phyloP scores from a whole-genome alignment of 1,140 invertebrate genomes.

The Hydropsyche tenuis region DNA sequence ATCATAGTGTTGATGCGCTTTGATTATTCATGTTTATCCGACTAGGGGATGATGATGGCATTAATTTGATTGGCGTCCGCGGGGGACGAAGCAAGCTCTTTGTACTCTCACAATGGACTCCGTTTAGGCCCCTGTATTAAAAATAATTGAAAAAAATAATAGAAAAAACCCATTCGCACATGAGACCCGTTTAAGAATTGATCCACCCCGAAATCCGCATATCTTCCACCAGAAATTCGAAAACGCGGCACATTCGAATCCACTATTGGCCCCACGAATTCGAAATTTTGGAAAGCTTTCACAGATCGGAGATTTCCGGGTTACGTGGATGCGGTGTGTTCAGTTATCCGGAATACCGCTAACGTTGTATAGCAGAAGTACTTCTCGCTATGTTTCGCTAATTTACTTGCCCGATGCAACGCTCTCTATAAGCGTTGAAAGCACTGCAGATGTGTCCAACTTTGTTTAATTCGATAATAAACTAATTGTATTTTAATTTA shows the following conservation, averaged over 20 bases:
- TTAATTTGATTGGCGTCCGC: constrained; percentile 42
- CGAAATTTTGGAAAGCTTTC: constrained; percentile 8
- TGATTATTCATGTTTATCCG: constrained; percentile 41
- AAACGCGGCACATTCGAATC: no score
- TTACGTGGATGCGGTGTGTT: constrained; percentile 9
- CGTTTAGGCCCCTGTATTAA: constrained; percentile 34
- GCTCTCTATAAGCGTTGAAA: background rate
- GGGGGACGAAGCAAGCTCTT: constrained; percentile 4
- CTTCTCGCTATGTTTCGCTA: constrained; percentile 34
- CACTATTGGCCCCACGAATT: background rate
- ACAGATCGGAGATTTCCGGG: constrained; percentile 15
- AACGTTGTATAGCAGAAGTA: constrained; percentile 22
- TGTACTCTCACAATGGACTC: constrained; percentile 24
- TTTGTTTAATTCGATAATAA: background rate
- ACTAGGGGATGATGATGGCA: constrained; percentile 35
- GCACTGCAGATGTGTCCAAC: background rate
- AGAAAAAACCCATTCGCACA: background rate
- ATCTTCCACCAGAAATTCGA: no score
- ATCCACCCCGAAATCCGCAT: no score
- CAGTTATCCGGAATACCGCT: constrained; percentile 37
- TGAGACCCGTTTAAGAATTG: background rate
- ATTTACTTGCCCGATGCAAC: constrained; percentile 37
- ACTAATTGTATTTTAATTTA: no score
- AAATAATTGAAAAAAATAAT: constrained; percentile 7
- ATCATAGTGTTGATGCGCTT: constrained; percentile 35